phyloP scores from a whole-genome alignment of 2,797 vertebrate species.

The Vireo griseus region DNA sequence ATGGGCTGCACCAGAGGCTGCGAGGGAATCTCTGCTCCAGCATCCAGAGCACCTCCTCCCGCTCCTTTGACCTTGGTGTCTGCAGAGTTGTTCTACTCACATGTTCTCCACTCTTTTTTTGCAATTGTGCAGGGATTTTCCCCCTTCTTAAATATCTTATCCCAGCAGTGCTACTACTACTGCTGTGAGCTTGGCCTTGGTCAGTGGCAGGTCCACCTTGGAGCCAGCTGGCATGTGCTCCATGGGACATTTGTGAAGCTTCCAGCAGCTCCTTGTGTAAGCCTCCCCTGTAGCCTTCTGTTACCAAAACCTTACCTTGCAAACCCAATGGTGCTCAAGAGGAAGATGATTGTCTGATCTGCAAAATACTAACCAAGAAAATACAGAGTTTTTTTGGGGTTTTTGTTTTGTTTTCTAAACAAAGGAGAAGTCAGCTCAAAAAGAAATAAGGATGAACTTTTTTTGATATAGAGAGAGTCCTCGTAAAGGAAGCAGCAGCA shows the following conservation, averaged over 20 bases:
- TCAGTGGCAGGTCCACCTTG: not conserved
- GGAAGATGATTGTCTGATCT: not conserved
- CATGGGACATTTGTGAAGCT: fast-evolving
- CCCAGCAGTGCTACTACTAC: not conserved
- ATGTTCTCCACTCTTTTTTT: not conserved
- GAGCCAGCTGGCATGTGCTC: not conserved
- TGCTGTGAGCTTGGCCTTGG: not conserved
- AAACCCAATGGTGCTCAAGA: not conserved
- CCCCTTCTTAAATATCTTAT: not conserved
- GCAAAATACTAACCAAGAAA: not conserved
- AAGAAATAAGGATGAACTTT: not conserved
- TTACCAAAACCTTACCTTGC: not conserved
- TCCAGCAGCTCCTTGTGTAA: not conserved
- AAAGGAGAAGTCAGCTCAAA: not conserved
- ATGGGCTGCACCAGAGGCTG: not conserved
- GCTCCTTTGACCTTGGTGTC: not conserved
- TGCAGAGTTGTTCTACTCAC: not conserved
- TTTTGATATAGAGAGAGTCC: not conserved
- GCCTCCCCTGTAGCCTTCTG: not conserved
- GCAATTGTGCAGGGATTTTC: not conserved
- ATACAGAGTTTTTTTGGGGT: too few relatives aligned
- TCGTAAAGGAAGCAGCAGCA: fast-evolving
- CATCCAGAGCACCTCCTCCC: not conserved
- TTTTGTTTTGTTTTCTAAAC: not conserved
- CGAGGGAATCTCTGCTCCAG: not conserved